Percentiles rank a stretch among this genome's conserved stretches.
phyloP scores from a whole-genome alignment of 2,888 invertebrate species.

The Macrosoma leucophasiata region DNA sequence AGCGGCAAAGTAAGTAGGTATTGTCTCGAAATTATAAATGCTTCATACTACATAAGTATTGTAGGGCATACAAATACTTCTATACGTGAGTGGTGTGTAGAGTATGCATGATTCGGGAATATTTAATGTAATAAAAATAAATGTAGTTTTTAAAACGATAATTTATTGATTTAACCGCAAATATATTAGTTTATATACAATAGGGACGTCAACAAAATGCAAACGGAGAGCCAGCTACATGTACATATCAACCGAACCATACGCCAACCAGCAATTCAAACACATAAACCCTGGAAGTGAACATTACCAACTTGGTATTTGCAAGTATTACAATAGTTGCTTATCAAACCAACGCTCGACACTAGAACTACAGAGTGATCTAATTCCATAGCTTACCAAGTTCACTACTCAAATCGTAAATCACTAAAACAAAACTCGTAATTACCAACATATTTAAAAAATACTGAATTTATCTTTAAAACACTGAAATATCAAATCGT shows the following conservation, averaged over 20 bases:
- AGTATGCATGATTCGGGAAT: not conserved
- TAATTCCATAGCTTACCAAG: conserved; percentile 37
- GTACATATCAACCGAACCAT: conserved; percentile 31
- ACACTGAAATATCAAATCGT: conserved; percentile 55
- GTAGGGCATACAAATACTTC: too few relatives aligned
- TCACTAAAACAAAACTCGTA: conserved; percentile 50
- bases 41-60: too few relatives aligned
- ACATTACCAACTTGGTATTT: conserved; percentile 23
- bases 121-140: conserved; percentile 16
- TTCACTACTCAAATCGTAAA: conserved; percentile 53
- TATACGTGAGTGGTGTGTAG: too few relatives aligned
- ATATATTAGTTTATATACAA: conserved; percentile 74
- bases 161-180: conserved; percentile 73
- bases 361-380: conserved; percentile 26
- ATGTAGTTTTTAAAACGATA: conserved; percentile 63
- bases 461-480: conserved; percentile 63
- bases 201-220: conserved; percentile 70
- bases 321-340: conserved; percentile 22
- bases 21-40: too few relatives aligned
- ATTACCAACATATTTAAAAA: conserved; percentile 55
- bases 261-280: conserved; percentile 34
- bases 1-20: too few relatives aligned
- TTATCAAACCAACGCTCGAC: conserved; percentile 17
- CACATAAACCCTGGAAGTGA: conserved; percentile 23
- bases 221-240: conserved; percentile 54